Conservation (phyloP, 37 sponge, comb jelly and placozoan species). For the Geodia barretti region DNA sequence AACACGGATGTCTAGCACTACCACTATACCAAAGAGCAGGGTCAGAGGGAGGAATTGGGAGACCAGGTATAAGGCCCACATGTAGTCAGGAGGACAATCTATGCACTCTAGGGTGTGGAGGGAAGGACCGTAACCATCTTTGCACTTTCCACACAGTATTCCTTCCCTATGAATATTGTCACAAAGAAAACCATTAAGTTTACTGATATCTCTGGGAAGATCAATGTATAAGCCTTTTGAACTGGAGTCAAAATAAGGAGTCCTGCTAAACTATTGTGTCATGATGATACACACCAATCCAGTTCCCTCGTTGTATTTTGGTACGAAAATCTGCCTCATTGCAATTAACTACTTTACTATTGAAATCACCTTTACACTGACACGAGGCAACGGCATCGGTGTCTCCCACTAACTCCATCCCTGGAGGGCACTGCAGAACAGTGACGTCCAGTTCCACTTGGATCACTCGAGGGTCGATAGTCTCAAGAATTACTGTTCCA, state of each 20-base stretch:
- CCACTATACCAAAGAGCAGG: conserved; percentile 26
- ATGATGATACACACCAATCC: conserved; percentile 14
- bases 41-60: no score
- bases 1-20: conserved; percentile 62
- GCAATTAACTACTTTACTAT: conserved; percentile 14
- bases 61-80: no score
- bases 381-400: neutral
- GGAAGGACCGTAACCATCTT: conserved; percentile 28
- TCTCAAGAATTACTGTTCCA: neutral
- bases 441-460: conserved; percentile 27
- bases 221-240: no score
- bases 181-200: no score
- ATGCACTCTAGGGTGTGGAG: no score
- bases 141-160: conserved; percentile 60
- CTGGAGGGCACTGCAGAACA: conserved; percentile 58
- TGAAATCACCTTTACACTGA: conserved; percentile 4
- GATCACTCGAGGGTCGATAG: neutral
- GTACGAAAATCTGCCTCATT: neutral
- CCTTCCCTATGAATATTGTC: conserved; percentile 38
- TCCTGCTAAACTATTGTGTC: no score
- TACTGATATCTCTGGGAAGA: no score
- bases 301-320: conserved; percentile 16
- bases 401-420: neutral
- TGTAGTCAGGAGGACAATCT: no score
- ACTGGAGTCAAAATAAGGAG: no score